Percentiles rank a stretch among this genome's conserved stretches.
These are phyloP conservation scores for Palythoa grandis DNA, from an alignment of 92 coral and sea anemone species.

Conservation along the genomic window DNA sequence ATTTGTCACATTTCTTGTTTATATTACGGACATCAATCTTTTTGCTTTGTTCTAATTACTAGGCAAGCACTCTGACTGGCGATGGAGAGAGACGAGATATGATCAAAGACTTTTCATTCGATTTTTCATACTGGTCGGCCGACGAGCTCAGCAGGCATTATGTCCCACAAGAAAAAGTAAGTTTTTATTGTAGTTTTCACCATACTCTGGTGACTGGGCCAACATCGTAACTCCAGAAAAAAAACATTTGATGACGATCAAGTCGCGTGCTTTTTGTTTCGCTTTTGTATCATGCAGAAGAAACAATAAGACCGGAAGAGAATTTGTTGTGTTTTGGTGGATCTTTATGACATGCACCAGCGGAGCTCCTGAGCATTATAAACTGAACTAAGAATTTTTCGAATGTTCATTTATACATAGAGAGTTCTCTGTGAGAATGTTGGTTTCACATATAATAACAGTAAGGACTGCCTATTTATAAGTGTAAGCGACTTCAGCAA, in stretches of 20 bases:
- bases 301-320: slow-evolving; percentile 18
- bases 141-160: slow-evolving; percentile 82
- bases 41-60: background rate
- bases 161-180: slow-evolving; percentile 87
- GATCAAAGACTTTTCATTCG: slow-evolving; percentile 94
- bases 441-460: background rate
- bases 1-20: background rate
- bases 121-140: slow-evolving; percentile 98
- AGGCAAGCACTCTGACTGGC: slow-evolving; percentile 82
- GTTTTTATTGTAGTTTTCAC: background rate
- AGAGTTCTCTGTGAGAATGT: background rate
- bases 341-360: background rate
- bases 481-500: background rate
- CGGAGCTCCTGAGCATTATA: background rate
- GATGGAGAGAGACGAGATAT: slow-evolving; percentile 81
- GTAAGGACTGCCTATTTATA: background rate
- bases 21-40: background rate
- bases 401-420: background rate
- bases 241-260: background rate
- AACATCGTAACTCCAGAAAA: slow-evolving; percentile 6
- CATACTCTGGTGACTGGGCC: background rate
- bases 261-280: background rate
- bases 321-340: background rate
- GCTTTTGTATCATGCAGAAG: background rate
- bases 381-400: background rate